Conservation (phyloP, 2,888 invertebrate genomes). For the Tuberolachnus salignus region DNA sequence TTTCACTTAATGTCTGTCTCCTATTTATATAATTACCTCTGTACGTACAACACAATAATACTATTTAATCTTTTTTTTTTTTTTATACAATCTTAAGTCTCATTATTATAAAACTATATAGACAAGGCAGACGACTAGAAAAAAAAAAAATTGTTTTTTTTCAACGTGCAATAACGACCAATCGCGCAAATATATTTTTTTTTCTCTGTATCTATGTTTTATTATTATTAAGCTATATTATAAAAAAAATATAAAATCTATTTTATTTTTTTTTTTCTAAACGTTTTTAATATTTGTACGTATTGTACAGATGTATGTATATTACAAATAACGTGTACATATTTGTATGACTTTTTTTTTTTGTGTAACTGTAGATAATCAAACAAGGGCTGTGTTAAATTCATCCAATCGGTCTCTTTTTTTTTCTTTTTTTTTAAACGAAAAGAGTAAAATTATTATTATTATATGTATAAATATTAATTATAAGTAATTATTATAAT, state of each 20-base stretch:
- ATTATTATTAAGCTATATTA: constrained; percentile 34
- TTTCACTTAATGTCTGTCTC: constrained; percentile 46
- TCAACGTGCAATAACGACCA: constrained; percentile 9
- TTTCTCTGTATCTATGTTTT: constrained; percentile 17
- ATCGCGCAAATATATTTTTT: constrained; percentile 44
- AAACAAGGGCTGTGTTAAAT: constrained; percentile 56
- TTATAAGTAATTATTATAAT: constrained; percentile 22
- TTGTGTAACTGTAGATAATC: constrained; percentile 56
- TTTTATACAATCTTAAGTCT: not conserved
- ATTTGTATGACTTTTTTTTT: constrained; percentile 25
- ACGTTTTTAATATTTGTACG: constrained; percentile 17
- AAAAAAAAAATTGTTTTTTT: not conserved
- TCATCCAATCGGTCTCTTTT: constrained; percentile 56
- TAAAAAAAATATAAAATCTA: constrained; percentile 15
- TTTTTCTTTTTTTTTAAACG: constrained; percentile 22
- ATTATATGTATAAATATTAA: constrained; percentile 19
- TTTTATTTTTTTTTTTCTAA: constrained; percentile 37
- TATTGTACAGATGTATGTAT: constrained; percentile 1
- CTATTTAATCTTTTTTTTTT: constrained; percentile 13
- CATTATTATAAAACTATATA: not conserved
- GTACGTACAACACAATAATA: not conserved
- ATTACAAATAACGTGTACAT: constrained; percentile 29
- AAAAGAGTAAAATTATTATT: constrained; percentile 29
- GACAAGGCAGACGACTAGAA: not conserved
- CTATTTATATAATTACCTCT: not conserved